Evolutionary conservation across 2,888 invertebrate genomes (phyloP).

Genomic region (Spatulosminthurus flaviceps): DNA sequence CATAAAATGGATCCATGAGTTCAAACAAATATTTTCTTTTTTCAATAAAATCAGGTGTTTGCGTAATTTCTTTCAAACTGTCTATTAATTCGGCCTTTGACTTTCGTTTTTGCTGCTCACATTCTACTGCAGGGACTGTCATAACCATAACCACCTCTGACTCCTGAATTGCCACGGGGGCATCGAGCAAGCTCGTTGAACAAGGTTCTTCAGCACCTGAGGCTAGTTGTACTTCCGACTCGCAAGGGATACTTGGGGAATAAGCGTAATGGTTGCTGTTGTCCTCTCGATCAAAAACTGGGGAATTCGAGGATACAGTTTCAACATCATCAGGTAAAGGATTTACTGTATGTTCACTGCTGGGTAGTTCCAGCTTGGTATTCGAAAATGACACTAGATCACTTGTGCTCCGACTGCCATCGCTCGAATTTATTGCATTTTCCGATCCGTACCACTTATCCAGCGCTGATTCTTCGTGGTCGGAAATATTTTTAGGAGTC

Average conservation of each 20-base stretch:
- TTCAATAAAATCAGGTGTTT: background rate
- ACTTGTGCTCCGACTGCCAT: background rate
- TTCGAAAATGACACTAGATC: background rate
- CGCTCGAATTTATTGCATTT: background rate
- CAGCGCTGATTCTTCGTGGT: slow-evolving; percentile 34
- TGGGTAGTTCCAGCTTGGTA: background rate
- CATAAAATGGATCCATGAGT: slow-evolving; percentile 33
- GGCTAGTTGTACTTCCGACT: background rate
- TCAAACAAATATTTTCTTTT: slow-evolving; percentile 15
- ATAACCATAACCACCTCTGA: background rate
- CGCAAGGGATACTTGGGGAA: background rate
- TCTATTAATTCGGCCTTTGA: background rate
- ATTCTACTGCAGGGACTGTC: background rate
- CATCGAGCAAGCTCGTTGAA: background rate
- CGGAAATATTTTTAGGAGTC: background rate
- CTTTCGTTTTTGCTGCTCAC: background rate
- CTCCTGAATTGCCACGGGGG: background rate
- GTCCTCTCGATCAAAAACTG: background rate
- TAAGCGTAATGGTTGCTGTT: slow-evolving; percentile 12
- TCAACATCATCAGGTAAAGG: background rate
- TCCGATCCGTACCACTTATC: slow-evolving; percentile 35
- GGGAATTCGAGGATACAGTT: background rate
- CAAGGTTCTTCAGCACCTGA: background rate
- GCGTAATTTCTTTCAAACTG: background rate
- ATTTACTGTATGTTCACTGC: no score